Conservation (phyloP, 2,888 invertebrate species). For the Lissocephala sabroskyi region DNA sequence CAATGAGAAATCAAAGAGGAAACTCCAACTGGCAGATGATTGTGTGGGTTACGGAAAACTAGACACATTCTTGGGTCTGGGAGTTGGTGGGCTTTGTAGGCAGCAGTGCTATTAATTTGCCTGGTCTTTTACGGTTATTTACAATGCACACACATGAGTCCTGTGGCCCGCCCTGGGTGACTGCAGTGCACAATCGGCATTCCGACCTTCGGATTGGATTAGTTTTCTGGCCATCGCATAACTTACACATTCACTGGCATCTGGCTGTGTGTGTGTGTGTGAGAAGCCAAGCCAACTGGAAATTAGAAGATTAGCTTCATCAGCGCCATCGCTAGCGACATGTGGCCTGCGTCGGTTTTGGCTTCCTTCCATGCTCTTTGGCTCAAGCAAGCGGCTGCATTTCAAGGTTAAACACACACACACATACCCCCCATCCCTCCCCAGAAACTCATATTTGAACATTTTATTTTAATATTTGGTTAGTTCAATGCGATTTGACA, state of each 20-base stretch:
- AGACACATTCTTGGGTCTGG: constrained; percentile 60
- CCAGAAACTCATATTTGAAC: too few species aligned
- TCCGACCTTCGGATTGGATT: too few species aligned
- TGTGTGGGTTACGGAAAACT: constrained; percentile 56
- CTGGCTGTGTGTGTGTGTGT: constrained; percentile 4
- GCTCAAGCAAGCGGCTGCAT: constrained; percentile 18
- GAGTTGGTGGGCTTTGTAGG: constrained; percentile 49
- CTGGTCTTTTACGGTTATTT: too few species aligned
- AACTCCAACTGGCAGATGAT: constrained; percentile 16
- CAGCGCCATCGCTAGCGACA: background rate
- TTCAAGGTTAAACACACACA: constrained; percentile 6
- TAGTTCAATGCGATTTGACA: too few species aligned
- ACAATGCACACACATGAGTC: too few species aligned
- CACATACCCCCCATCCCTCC: too few species aligned
- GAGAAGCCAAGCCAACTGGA: constrained; percentile 63
- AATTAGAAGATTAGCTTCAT: constrained; percentile 46
- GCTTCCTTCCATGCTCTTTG: constrained; percentile 24
- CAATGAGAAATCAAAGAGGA: constrained; percentile 11
- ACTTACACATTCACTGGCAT: constrained; percentile 33
- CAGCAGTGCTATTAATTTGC: constrained; percentile 28
- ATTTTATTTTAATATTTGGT: too few species aligned
- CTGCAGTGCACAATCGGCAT: too few species aligned
- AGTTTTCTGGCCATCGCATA: constrained; percentile 19
- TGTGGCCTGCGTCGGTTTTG: background rate
- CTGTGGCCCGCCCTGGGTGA: too few species aligned